Conservation (phyloP, 1,140 invertebrate genomes). For the Zaprionus kolodkinae region DNA sequence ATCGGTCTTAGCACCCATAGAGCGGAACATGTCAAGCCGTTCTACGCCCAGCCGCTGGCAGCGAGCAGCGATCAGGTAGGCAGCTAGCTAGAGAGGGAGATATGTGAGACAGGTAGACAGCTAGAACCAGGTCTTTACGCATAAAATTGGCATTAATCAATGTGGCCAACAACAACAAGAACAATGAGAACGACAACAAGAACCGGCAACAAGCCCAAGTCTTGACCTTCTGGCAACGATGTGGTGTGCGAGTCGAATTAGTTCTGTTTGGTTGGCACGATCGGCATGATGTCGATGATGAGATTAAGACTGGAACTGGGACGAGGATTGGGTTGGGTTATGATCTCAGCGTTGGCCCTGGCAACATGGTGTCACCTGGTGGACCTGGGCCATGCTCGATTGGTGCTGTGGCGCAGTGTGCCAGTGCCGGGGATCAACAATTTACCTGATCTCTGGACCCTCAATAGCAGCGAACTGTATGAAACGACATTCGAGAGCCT, state of each 20-base stretch:
- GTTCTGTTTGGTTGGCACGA: slow-evolving; percentile 41
- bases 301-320: not conserved
- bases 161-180: slow-evolving; percentile 10
- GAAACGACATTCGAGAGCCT: slow-evolving; percentile 72
- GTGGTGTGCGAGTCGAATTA: slow-evolving; percentile 23
- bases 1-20: slow-evolving; percentile 10
- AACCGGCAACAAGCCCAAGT: not conserved
- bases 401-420: slow-evolving; percentile 66
- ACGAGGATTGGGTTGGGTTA: not conserved
- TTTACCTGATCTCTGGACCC: slow-evolving; percentile 53
- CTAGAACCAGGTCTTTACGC: slow-evolving; percentile 48
- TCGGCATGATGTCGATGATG: slow-evolving; percentile 14
- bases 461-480: slow-evolving; percentile 66
- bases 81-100: not conserved
- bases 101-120: not conserved
- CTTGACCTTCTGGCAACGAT: slow-evolving; percentile 42
- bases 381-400: not conserved
- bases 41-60: slow-evolving; percentile 28
- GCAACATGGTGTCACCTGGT: not conserved
- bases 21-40: slow-evolving; percentile 34
- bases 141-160: slow-evolving; percentile 74
- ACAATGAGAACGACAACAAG: not conserved
- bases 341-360: not conserved
- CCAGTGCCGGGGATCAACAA: slow-evolving; percentile 44
- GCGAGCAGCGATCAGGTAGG: slow-evolving; percentile 11